Conservation (phyloP, 2,113 vertebrate species). For the Myotis brandtii region DNA sequence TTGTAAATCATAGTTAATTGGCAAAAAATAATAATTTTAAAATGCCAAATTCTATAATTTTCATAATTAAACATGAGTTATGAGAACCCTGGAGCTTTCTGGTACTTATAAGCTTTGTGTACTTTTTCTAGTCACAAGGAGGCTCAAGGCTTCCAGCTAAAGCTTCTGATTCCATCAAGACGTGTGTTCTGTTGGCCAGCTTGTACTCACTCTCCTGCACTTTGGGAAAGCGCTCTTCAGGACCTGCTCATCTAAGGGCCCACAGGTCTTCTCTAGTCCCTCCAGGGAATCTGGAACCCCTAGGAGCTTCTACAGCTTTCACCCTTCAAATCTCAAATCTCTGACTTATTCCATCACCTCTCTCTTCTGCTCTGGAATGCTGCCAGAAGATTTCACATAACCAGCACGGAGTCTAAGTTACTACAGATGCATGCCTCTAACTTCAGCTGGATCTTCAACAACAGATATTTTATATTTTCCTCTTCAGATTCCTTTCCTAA, state of each 20-base stretch:
- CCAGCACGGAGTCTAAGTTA: background rate
- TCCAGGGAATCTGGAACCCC: background rate
- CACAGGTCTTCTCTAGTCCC: background rate
- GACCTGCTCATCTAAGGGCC: background rate
- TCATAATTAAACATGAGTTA: background rate
- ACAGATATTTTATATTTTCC: constrained; percentile 9
- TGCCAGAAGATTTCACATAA: constrained; percentile 7
- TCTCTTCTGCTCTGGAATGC: background rate
- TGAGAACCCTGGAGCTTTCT: background rate
- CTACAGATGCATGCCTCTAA: background rate
- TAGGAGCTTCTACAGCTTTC: background rate
- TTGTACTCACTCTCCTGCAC: background rate
- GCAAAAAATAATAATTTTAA: background rate
- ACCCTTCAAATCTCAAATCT: background rate
- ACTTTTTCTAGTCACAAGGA: background rate
- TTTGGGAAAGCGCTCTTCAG: background rate
- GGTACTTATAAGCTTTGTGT: background rate
- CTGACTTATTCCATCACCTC: background rate
- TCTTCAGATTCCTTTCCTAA: background rate
- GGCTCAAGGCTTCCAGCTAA: background rate
- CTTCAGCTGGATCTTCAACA: background rate
- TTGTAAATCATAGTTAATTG: constrained; percentile 8
- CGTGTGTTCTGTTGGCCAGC: background rate
- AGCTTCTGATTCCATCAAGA: background rate
- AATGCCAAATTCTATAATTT: background rate